Evolutionary conservation across 2,797 vertebrate species (phyloP), one percentile per base, ranked within the genome.

Genomic region (Kryptopterus vitreolus): DNA sequence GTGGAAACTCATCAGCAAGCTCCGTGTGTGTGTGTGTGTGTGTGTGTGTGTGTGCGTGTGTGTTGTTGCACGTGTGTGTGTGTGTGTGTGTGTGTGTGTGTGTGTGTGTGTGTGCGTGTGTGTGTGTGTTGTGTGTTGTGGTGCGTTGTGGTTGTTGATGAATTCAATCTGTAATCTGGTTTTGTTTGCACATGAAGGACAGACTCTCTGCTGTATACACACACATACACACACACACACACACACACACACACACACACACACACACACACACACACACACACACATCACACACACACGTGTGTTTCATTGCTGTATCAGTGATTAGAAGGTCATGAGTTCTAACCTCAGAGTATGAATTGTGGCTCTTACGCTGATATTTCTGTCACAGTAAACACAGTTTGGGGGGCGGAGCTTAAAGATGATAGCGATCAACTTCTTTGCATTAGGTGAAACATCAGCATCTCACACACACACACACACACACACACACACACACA

Each of bases 71-170:
- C n/a, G n/a, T n/a, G 65, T 46, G 38, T 66, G n/a, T 73, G 20
- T 65, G 48, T 38, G 62, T 66, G 61, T 68, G 65, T 26, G 12
- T 66, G 63, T 72, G 7, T 52, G 43, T 52, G 43, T 76, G 46
- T n/a, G 52, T 48, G n/a, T 77, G 62, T 38, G 9, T 63, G 43
- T 59, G 52, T 70, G 35, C 50, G 53, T 48, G 66, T 31, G 13
- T 66, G 12, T 68, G 38, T 46, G n/a, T 46, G 66, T 48, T 46
- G n/a, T 46, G 66, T 48, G n/a, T 68, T 22, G 57, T 4, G 53
- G 48, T 38, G 62, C 57, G 75, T 15, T 52, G 77, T 46, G 66
- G 24, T 59, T 78, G 63, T 29, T 69, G 77, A 78, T 69, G n/a
- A 35, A 52, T 62, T 63, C 4, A 16, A 52, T 80, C 22, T 24